Evolutionary conservation across 2,797 vertebrate species (phyloP).

Genomic region (Enoplosus armatus): DNA sequence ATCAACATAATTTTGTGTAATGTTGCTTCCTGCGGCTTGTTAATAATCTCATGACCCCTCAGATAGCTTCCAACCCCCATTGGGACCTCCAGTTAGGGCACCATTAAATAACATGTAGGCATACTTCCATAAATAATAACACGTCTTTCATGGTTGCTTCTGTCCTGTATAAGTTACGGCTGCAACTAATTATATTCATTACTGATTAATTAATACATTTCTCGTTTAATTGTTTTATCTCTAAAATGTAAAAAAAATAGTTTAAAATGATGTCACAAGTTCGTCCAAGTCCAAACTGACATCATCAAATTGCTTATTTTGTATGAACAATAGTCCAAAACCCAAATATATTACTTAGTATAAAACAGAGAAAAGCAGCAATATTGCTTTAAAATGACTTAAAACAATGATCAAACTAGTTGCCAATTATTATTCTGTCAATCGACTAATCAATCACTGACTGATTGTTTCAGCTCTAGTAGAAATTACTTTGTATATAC

Average conservation of each 20-base stretch:
- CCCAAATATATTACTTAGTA: background rate
- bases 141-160: background rate
- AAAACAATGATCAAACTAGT: background rate
- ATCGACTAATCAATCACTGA: background rate
- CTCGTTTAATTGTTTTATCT: background rate
- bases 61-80: background rate
- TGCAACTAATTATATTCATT: too few species aligned
- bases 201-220: too few species aligned
- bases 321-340: too few species aligned
- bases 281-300: too few species aligned
- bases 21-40: background rate
- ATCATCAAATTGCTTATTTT: too few species aligned
- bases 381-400: background rate
- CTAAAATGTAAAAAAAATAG: background rate
- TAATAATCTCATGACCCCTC: background rate
- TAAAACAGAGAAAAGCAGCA: background rate
- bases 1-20: background rate
- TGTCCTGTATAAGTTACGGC: background rate
- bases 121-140: background rate
- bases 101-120: background rate
- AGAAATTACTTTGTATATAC: background rate
- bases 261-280: too few species aligned
- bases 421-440: background rate
- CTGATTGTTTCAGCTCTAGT: too few species aligned
- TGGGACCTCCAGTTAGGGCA: background rate